These are phyloP conservation scores for Enteromius mattozi DNA, from an alignment of 2,797 vertebrate genomes.

Conservation along the genomic window DNA sequence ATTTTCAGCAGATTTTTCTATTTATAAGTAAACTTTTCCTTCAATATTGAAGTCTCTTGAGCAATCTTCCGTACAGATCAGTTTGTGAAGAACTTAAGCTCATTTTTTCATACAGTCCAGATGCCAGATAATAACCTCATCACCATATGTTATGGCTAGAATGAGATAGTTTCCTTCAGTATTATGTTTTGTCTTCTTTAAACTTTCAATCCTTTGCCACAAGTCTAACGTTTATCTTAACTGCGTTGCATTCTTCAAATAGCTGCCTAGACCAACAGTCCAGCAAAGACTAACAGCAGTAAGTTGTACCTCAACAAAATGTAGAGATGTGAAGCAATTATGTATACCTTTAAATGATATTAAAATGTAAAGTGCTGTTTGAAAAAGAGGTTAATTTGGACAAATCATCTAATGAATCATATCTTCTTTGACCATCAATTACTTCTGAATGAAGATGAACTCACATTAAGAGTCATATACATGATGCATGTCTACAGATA, in stretches of 20 bases:
- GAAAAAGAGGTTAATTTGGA: neutral
- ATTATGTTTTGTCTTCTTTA: neutral
- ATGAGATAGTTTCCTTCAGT: conserved; percentile 5
- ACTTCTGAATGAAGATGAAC: neutral
- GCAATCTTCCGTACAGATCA: neutral
- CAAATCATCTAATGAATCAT: neutral
- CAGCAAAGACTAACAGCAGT: neutral
- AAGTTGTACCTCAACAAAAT: neutral
- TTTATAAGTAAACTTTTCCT: neutral
- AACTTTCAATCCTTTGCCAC: conserved; percentile 4
- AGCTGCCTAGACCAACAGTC: conserved; percentile 4
- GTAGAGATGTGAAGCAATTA: neutral
- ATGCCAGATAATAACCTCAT: neutral
- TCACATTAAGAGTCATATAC: neutral
- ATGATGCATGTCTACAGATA: neutral
- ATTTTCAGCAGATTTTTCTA: neutral
- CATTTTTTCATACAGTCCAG: neutral
- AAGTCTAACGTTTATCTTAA: neutral
- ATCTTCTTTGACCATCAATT: neutral
- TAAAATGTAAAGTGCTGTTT: neutral
- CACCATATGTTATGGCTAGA: neutral
- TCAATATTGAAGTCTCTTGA: neutral
- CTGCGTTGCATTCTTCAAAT: neutral
- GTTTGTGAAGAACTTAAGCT: neutral
- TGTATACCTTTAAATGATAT: neutral